phyloP scores from a whole-genome alignment of 2,113 vertebrate species.

The Microtus ochrogaster region DNA sequence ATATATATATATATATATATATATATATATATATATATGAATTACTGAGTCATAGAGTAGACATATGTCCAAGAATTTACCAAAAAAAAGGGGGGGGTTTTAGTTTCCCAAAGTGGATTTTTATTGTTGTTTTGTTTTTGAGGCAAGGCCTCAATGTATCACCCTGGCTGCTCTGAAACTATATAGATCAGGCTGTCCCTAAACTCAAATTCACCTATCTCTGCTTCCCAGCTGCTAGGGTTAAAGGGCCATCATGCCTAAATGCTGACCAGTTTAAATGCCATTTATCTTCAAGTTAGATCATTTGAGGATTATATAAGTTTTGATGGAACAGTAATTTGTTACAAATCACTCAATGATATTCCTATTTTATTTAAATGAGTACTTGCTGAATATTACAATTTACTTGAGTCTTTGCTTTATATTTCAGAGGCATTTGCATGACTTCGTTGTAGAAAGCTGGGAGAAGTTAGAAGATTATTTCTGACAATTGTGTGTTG shows the following conservation, averaged over 20 bases:
- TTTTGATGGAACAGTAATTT: slow-evolving; percentile 8
- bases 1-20: no score
- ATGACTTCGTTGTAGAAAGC: slow-evolving; percentile 3
- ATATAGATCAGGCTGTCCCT: neutral
- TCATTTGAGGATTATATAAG: slow-evolving; percentile 41
- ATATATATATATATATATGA: neutral
- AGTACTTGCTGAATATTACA: neutral
- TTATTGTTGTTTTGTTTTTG: neutral
- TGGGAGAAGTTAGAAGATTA: slow-evolving; percentile 10
- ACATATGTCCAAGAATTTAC: neutral
- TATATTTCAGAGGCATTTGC: slow-evolving; percentile 31
- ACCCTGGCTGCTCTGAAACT: neutral
- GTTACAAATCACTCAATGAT: neutral
- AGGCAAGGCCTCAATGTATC: neutral
- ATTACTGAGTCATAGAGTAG: slow-evolving; percentile 4
- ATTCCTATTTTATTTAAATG: neutral
- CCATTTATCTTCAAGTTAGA: slow-evolving; percentile 2
- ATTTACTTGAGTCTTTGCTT: slow-evolving; percentile 14
- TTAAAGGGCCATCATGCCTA: neutral
- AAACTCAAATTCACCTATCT: neutral
- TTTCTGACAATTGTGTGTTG: slow-evolving; percentile 4
- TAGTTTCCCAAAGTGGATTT: neutral
- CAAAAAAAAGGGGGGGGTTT: no score
- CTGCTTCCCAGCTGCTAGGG: neutral
- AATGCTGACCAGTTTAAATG: neutral